Evolutionary conservation across 2,888 invertebrate genomes (phyloP).

Genomic region (Brenthis ino): DNA sequence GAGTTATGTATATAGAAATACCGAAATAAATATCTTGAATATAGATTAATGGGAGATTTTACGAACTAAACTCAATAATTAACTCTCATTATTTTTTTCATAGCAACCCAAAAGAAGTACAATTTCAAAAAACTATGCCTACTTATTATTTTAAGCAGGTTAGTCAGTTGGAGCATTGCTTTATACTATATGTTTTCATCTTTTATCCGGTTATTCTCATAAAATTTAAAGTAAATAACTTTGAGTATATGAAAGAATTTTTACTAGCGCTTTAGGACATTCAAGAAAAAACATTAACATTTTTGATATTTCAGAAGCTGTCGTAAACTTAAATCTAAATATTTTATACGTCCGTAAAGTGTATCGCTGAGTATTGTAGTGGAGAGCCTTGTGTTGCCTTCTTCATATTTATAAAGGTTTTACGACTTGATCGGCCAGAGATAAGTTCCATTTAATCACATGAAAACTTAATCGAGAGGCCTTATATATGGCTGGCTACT

Average conservation of each 20-base stretch:
- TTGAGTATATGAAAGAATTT: conserved; percentile 5
- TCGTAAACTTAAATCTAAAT: conserved; percentile 10
- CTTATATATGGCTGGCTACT: background rate
- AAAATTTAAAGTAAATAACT: conserved; percentile 6
- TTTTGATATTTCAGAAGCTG: background rate
- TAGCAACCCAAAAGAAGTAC: too few relatives aligned
- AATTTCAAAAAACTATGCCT: too few relatives aligned
- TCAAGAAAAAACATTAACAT: background rate
- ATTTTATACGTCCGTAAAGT: conserved; percentile 13
- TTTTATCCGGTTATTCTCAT: background rate
- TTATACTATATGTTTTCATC: too few relatives aligned
- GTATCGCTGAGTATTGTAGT: conserved; percentile 5
- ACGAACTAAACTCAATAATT: too few relatives aligned
- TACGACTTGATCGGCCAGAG: conserved; percentile 11
- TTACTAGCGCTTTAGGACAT: conserved; percentile 4
- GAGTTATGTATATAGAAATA: too few relatives aligned
- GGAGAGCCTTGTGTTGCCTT: background rate
- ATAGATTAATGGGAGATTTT: too few relatives aligned
- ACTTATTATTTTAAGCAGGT: too few relatives aligned
- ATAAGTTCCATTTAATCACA: conserved; percentile 3
- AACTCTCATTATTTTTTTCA: too few relatives aligned
- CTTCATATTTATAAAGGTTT: background rate
- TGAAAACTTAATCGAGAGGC: background rate
- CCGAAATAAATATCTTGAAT: too few relatives aligned
- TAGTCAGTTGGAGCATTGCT: too few relatives aligned